Evolutionary conservation across 64 coral and sea anemone genomes (phyloP), one percentile per base, ranked within the genome.

Genomic region (Porites lutea): DNA sequence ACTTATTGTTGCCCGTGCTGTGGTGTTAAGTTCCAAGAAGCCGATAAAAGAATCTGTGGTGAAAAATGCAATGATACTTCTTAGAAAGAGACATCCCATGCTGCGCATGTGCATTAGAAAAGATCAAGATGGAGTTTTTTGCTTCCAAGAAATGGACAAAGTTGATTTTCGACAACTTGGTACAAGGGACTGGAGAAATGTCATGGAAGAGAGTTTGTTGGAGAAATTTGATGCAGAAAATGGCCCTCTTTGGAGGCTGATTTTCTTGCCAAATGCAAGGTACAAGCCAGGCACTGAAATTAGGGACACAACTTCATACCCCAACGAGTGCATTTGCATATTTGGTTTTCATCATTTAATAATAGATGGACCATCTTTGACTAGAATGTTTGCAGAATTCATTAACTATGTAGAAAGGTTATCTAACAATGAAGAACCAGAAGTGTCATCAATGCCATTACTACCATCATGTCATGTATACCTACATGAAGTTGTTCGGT

Each of bases 301-400:
- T 6, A 49, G 48, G 16, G 74, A 48, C 3, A 54, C 12, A 6
- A 57, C 54, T 57, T 57, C 14, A 53, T 53, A 77, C 6, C 48
- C 48, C 4, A 48, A 53, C 22, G 74, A 77, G 19, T 77, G 74
- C 74, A 77, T 54, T 54, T 77, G 74, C 18, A 57, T 57, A 54
- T 9, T 77, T 53, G 18, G 18, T 18, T 77, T 77, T 77, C 74
- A 77, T 77, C 74, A 77, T 19, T 20, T 22, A 11, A 19, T 77
- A n/a, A n/a, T 77, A 53, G 74, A 77, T 54, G 74, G 74, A 18
- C 48, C 16, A 20, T 77, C 74, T 6, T 77, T 7, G 19, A 6
- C 74, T 19, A 77, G 74, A 77, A 77, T 77, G 50, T 77, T 77
- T 77, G 74, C 48, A 77, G 74, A 77, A 49, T 77, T 77, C 16